Evolutionary conservation across 2,888 invertebrate species (phyloP), one percentile per base, ranked within the genome.

Genomic region (Tipula confusa): DNA sequence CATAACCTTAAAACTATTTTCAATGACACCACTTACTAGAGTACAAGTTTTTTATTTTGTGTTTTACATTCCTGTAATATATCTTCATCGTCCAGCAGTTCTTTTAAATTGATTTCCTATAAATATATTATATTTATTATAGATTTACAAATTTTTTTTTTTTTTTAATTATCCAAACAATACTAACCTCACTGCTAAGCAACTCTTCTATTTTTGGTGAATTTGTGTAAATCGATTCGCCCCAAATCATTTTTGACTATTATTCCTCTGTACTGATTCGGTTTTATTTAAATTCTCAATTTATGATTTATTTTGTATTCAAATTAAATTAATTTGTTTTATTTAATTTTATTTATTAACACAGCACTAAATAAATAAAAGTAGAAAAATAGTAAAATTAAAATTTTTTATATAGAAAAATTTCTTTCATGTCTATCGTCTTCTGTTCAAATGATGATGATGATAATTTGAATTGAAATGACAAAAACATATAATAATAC

Each of bases 11-110:
- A n/a, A 18, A 84, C 15, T 81, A 24, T 64, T 24, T 29, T 36
- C 83, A 15, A 29, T 82, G 18, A 9, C 81, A 83, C n/a, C 79
- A 94, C 96, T 95, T 92, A 98, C 98, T 95, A 98, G 89, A 96
- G 96, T 86, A 97, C 93, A 85, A 98, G 92, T 87, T 94, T 94
- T 89, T 95, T 95, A 90, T 97, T 98, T 89, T 96, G 96, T 86
- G 94, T 94, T 91, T 96, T 97, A 90, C 98, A 97, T 92, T 98
- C 98, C 90, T 97, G 97, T 86, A 98, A 92, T 88, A 98, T 95
- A 90, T 98, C 97, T 88, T 97, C 97, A 89, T 97, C 96, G 89
- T 98, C 97, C 92, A 98, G 92, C 86, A 98, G 92, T 90, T 97
- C 96, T 87, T 94, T 93, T 85, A 98, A 91, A 84, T 95, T 96